Conservation (phyloP, 2,797 vertebrate species). For the Setipinna tenuifilis region DNA sequence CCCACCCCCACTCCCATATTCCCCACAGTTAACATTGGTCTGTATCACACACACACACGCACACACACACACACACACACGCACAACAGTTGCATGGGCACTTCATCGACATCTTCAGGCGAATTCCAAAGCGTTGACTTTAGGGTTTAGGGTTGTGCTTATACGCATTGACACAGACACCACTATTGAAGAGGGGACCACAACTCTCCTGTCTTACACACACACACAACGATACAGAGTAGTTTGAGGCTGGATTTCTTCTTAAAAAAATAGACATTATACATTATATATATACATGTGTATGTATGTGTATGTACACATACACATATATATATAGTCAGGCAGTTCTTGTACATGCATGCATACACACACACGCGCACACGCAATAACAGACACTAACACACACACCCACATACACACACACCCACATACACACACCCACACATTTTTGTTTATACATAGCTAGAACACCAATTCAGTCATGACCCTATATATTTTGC, state of each 20-base stretch:
- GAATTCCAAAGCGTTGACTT: conserved; percentile 65
- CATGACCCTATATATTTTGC: neutral
- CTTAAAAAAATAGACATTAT: conserved; percentile 62
- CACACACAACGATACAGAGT: conserved; percentile 46
- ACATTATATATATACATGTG: neutral
- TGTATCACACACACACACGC: neutral
- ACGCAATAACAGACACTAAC: neutral
- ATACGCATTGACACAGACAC: neutral
- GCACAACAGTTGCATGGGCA: conserved; percentile 39
- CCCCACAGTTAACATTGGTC: conserved; percentile 14
- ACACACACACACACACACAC: neutral
- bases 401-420: conserved; percentile 10
- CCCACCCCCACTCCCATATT: too few relatives aligned
- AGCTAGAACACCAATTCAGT: neutral
- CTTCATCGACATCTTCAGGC: conserved; percentile 63
- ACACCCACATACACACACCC: conserved; percentile 12
- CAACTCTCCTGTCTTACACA: conserved; percentile 75
- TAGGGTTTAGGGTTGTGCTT: neutral
- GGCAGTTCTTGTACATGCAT: neutral
- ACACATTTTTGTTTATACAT: conserved; percentile 27
- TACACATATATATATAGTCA: conserved; percentile 22
- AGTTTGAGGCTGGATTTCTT: conserved; percentile 73
- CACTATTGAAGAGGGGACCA: neutral
- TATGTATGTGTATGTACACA: too few relatives aligned
- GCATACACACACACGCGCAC: conserved; percentile 11